A percentile compares a stretch with the other conserved stretches of the same genome.
Conservation (phyloP, 2,797 vertebrate genomes). For the Sylvilagus floridanus region DNA sequence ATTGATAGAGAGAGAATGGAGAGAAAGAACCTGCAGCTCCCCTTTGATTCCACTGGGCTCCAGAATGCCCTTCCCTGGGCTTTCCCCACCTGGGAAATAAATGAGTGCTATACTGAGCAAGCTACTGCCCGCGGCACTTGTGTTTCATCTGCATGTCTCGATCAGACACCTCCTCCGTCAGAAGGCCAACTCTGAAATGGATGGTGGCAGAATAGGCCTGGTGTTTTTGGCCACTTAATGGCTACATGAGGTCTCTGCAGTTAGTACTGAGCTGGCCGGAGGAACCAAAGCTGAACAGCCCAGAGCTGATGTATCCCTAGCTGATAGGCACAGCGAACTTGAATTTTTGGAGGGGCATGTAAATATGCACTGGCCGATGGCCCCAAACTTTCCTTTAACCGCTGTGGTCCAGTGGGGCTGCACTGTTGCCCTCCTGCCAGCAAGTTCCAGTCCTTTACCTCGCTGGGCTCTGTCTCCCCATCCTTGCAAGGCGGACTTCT, state of each 20-base stretch:
- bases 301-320: neutral
- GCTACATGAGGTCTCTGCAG: slow-evolving; percentile 25
- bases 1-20: neutral
- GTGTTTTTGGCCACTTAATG: slow-evolving; percentile 1
- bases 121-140: neutral
- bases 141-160: neutral
- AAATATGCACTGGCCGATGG: neutral
- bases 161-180: neutral
- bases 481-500: slow-evolving; percentile 13
- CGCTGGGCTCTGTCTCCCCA: slow-evolving; percentile 23
- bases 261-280: neutral
- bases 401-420: neutral
- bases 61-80: neutral
- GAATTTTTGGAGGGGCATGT: neutral
- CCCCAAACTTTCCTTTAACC: slow-evolving; percentile 24
- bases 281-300: neutral
- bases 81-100: neutral
- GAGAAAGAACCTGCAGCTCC: neutral
- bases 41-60: neutral
- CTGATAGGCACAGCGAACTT: slow-evolving; percentile 35
- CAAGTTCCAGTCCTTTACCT: neutral
- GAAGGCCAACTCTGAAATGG: neutral
- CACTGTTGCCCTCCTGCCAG: neutral
- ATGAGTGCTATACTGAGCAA: neutral
- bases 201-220: neutral